Conservation (phyloP, 1,140 invertebrate species). For the Pentalonia nigronervosa region DNA sequence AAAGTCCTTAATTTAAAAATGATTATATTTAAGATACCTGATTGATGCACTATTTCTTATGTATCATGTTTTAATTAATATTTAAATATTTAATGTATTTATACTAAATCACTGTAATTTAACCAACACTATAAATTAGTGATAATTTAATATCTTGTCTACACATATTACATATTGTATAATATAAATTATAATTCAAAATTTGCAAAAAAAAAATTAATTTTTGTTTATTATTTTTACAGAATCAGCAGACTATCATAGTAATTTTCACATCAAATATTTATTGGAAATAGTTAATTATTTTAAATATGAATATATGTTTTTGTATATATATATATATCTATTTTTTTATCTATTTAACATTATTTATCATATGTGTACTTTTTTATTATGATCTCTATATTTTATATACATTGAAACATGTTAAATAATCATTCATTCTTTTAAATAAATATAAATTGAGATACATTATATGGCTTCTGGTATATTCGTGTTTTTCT, state of each 20-base stretch:
- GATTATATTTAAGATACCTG: too few species aligned
- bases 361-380: not conserved
- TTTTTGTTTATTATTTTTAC: not conserved
- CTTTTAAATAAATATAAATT: not conserved
- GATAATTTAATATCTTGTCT: too few species aligned
- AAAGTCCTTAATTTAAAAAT: too few species aligned
- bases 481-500: not conserved
- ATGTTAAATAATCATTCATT: not conserved
- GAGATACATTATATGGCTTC: not conserved
- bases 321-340: not conserved
- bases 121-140: too few species aligned
- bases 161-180: not conserved
- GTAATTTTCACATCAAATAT: not conserved
- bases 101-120: too few species aligned
- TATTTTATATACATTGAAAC: not conserved
- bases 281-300: not conserved
- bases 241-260: conserved; percentile 7
- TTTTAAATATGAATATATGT: not conserved
- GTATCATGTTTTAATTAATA: too few species aligned
- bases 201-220: not conserved
- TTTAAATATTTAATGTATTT: too few species aligned
- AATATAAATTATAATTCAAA: not conserved
- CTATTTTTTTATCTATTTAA: not conserved
- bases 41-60: too few species aligned
- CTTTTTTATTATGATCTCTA: not conserved